Percentiles rank a stretch among this genome's conserved stretches.
Evolutionary conservation across 2,113 vertebrate species (phyloP).

Genomic region (Gallinago undulata): DNA sequence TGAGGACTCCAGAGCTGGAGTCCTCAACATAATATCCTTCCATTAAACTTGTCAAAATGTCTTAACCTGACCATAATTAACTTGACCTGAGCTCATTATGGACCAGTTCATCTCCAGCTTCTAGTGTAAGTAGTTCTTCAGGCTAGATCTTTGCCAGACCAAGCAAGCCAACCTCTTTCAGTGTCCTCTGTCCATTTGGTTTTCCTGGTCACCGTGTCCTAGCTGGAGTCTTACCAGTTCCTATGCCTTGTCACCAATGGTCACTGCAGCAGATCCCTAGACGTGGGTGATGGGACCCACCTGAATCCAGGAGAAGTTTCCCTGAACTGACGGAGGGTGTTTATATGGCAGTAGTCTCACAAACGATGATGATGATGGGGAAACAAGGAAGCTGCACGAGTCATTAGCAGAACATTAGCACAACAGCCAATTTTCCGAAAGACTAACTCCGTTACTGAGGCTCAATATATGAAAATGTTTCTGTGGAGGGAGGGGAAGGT

Average conservation of each 20-base stretch:
- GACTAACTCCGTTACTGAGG: not conserved
- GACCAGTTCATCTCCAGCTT: not conserved
- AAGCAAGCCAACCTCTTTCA: not conserved
- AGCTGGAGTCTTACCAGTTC: not conserved
- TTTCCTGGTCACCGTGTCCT: not conserved
- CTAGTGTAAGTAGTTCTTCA: not conserved
- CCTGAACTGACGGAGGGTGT: fast-evolving
- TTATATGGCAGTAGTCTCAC: not conserved
- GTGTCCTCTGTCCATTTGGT: fast-evolving
- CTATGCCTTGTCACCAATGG: fast-evolving
- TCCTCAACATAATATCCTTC: too few species aligned
- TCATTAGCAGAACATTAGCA: not conserved
- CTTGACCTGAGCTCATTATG: not conserved
- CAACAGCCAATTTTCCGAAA: not conserved
- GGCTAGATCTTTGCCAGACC: not conserved
- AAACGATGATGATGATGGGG: not conserved
- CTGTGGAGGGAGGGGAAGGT: not conserved
- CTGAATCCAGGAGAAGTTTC: not conserved
- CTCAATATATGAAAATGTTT: not conserved
- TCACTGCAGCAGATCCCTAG: not conserved
- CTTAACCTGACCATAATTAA: not conserved
- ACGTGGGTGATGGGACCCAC: too few species aligned
- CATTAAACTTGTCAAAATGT: not conserved
- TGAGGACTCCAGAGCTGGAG: too few species aligned
- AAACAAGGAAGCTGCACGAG: not conserved